These are phyloP conservation scores for Sycophaga agraensis DNA, from an alignment of 1,140 invertebrate genomes.

Conservation along the genomic window DNA sequence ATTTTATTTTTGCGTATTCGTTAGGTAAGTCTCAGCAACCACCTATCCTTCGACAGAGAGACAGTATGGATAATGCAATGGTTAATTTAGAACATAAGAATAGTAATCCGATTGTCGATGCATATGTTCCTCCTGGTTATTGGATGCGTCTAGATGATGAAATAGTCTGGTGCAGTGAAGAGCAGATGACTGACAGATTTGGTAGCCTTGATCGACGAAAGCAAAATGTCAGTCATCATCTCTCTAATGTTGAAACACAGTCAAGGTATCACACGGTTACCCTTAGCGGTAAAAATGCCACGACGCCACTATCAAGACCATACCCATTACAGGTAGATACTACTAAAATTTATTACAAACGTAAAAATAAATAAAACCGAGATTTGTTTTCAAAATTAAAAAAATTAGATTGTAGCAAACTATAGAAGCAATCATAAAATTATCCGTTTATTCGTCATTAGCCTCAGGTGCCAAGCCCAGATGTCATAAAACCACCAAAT, in stretches of 20 bases:
- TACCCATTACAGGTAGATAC: constrained; percentile 34
- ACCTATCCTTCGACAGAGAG: constrained; percentile 28
- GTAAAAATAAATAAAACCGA: no score
- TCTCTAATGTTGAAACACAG: constrained; percentile 39
- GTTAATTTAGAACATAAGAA: constrained; percentile 31
- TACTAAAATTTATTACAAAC: constrained; percentile 19
- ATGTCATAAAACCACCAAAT: constrained; percentile 41
- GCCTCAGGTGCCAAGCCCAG: constrained; percentile 35
- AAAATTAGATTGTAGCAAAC: no score
- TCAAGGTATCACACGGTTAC: constrained; percentile 44
- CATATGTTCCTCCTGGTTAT: constrained; percentile 41
- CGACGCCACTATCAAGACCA: constrained; percentile 23
- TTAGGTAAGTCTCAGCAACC: constrained; percentile 11
- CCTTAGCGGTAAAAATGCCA: constrained; percentile 38
- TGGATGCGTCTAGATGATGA: constrained; percentile 51
- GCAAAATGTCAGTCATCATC: constrained; percentile 45
- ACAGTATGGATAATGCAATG: constrained; percentile 21
- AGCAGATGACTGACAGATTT: constrained; percentile 56
- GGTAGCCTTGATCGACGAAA: constrained; percentile 67
- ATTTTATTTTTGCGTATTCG: no score
- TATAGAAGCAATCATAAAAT: no score
- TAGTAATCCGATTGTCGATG: constrained; percentile 30
- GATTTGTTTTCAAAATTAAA: no score
- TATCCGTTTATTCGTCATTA: no score
- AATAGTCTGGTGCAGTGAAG: constrained; percentile 48